Conservation (phyloP, 2,113 vertebrate genomes). For the Electrona antarctica region DNA sequence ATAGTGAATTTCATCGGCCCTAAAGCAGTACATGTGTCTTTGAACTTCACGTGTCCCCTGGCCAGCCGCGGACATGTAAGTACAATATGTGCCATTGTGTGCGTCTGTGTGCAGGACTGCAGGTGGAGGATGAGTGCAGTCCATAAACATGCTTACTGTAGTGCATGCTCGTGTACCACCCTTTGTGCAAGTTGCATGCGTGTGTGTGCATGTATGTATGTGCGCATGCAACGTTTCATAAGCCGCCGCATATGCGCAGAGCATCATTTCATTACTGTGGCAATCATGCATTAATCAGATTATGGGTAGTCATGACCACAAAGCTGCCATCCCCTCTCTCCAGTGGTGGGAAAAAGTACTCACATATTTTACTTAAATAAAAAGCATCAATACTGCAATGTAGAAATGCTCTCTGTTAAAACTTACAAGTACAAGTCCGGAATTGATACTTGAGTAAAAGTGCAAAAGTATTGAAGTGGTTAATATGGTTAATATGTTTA, state of each 20-base stretch:
- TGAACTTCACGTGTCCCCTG: conserved; percentile 63
- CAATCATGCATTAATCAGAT: conserved; percentile 56
- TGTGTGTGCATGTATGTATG: neutral
- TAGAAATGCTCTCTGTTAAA: neutral
- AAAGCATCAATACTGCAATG: neutral
- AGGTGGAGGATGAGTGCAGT: no score
- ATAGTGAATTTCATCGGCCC: conserved; percentile 38
- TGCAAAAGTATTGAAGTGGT: no score
- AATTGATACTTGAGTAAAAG: no score
- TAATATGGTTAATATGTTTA: no score
- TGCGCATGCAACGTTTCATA: neutral
- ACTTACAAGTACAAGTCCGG: neutral
- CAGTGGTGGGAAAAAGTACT: no score
- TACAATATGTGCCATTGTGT: conserved; percentile 6
- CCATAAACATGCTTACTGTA: no score
- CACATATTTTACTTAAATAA: no score
- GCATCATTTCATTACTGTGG: conserved; percentile 50
- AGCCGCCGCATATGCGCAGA: conserved; percentile 31
- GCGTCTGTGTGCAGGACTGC: neutral
- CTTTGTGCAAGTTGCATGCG: neutral
- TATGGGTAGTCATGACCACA: conserved; percentile 33
- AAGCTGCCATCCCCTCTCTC: neutral
- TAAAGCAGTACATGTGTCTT: conserved; percentile 38
- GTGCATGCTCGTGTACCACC: neutral
- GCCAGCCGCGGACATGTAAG: conserved; percentile 26